Conservation (phyloP, 1,140 invertebrate genomes). For the Drosophila ohnishii region DNA sequence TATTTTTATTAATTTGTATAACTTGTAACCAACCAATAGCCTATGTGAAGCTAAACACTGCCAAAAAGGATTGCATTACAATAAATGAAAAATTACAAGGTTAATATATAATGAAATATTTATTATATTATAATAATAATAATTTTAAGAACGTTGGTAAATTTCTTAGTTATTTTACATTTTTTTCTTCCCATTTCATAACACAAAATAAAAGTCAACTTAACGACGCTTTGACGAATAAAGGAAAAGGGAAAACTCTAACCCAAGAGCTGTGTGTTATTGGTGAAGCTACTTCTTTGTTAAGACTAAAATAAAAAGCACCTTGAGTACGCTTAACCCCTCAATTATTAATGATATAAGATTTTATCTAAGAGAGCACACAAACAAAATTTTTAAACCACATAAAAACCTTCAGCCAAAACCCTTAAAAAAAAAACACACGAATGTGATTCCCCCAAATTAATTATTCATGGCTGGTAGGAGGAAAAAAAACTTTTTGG, state of each 20-base stretch:
- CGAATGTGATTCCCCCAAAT: constrained; percentile 8
- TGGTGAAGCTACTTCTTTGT: neutral
- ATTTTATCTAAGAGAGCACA: neutral
- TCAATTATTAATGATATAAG: neutral
- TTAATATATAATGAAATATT: neutral
- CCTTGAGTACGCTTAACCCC: neutral
- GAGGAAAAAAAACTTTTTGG: constrained; percentile 7
- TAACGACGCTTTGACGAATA: neutral
- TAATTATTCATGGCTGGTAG: constrained; percentile 27
- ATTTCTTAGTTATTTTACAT: neutral
- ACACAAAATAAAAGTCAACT: neutral
- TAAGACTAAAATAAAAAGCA: neutral
- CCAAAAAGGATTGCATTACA: neutral
- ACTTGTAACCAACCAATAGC: neutral
- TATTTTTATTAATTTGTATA: neutral
- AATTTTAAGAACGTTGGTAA: neutral
- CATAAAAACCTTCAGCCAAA: neutral
- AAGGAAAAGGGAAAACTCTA: too few species aligned
- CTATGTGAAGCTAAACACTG: neutral
- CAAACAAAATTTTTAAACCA: neutral
- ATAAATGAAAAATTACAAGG: neutral
- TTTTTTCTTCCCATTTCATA: neutral
- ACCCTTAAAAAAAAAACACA: constrained; percentile 9
- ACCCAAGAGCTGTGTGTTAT: constrained; percentile 4
- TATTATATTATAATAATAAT: neutral